A percentile compares a stretch with the other conserved stretches of the same genome.
Evolutionary conservation across 2,888 invertebrate species (phyloP).

Genomic region (Ornithoptera priamus): DNA sequence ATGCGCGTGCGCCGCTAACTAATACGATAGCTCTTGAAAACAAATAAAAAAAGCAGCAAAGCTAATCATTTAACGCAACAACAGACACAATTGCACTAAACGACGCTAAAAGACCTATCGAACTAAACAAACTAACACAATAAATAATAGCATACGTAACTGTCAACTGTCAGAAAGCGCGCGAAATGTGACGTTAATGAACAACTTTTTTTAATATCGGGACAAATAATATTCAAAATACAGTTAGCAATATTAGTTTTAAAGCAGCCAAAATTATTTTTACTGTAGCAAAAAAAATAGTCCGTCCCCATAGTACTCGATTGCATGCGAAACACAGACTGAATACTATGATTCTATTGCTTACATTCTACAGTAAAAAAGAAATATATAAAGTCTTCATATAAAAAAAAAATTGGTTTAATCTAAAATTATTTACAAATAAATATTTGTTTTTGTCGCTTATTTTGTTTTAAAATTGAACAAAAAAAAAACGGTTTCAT

Average conservation of each 20-base stretch:
- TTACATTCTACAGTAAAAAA: background rate
- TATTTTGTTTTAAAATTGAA: too few species aligned
- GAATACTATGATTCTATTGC: conserved; percentile 15
- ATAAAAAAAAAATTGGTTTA: background rate
- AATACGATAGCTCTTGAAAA: conserved; percentile 24
- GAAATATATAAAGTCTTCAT: background rate
- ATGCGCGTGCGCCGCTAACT: conserved; percentile 23
- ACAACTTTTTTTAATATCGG: background rate
- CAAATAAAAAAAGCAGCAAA: conserved; percentile 8
- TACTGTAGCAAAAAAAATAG: conserved; percentile 37
- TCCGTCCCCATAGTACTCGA: conserved; percentile 58
- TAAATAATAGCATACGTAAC: conserved; percentile 11
- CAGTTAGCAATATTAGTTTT: conserved; percentile 21
- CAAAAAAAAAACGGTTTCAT: too few species aligned
- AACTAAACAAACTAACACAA: conserved; percentile 1
- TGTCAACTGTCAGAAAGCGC: conserved; percentile 20
- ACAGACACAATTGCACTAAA: conserved; percentile 8
- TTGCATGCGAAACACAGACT: conserved; percentile 48
- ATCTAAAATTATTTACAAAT: background rate
- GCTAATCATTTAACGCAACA: conserved; percentile 6
- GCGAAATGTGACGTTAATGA: conserved; percentile 7
- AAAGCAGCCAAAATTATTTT: conserved; percentile 33
- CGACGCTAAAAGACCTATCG: conserved; percentile 5
- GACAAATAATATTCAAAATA: conserved; percentile 1
- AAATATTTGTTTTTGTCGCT: too few species aligned